A percentile compares a stretch with the other conserved stretches of the same genome.
Conservation (phyloP, 2,113 vertebrate genomes). For the Sarotherodon lohbergeri region DNA sequence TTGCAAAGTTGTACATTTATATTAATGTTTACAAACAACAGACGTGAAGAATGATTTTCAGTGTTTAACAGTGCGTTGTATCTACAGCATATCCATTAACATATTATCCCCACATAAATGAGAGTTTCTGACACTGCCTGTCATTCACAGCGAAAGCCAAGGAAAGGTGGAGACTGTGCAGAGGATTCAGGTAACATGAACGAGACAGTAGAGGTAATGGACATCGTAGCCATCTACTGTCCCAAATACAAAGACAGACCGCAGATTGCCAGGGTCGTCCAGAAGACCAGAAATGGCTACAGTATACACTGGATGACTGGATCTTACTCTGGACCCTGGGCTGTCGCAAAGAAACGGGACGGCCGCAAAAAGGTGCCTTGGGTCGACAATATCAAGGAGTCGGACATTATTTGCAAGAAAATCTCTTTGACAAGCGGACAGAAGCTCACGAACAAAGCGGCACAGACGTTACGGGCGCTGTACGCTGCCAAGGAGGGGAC, state of each 20-base stretch:
- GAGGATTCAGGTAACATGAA: constrained; percentile 90
- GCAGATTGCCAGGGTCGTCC: constrained; percentile 95
- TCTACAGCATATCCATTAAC: not conserved
- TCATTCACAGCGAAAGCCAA: constrained; percentile 81
- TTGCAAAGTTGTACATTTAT: not conserved
- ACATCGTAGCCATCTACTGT: constrained; percentile 95
- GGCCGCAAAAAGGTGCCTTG: constrained; percentile 99
- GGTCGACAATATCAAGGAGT: constrained; percentile 99
- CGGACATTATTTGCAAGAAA: constrained; percentile 99
- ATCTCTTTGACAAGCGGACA: constrained; percentile 95
- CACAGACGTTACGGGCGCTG: constrained; percentile 92
- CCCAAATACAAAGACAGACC: constrained; percentile 99
- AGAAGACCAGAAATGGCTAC: constrained; percentile 95
- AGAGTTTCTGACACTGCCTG: not conserved
- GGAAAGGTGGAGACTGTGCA: constrained; percentile 83
- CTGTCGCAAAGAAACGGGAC: constrained; percentile 93
- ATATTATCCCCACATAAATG: not conserved
- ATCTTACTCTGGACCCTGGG: constrained; percentile 95
- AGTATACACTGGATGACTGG: constrained; percentile 99
- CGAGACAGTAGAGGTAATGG: constrained; percentile 91
- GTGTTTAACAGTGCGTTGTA: not conserved
- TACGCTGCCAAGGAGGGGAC: constrained; percentile 94
- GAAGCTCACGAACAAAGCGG: constrained; percentile 97
- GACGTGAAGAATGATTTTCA: not conserved
- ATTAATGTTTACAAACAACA: not conserved